A percentile compares a stretch with the other conserved stretches of the same genome.
phyloP scores from a whole-genome alignment of 1,140 invertebrate genomes.

The Muscidifurax raptorellus region DNA sequence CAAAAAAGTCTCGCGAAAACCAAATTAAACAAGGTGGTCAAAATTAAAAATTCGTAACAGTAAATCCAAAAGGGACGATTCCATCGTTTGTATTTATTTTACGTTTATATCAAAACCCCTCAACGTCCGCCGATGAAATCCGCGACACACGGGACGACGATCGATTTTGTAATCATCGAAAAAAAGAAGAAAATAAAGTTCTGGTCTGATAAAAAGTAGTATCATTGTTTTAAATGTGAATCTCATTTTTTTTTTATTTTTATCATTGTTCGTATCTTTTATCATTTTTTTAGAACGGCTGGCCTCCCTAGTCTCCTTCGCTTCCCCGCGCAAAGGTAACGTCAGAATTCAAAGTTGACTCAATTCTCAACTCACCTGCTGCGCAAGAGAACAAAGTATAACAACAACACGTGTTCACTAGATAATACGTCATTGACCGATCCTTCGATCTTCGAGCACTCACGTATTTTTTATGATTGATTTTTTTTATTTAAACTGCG shows the following conservation, averaged over 20 bases:
- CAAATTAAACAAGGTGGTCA: conserved; percentile 22
- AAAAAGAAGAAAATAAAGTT: conserved; percentile 39
- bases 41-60: conserved; percentile 27
- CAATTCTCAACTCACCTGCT: conserved; percentile 76
- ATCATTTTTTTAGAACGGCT: conserved; percentile 67
- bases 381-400: conserved; percentile 72
- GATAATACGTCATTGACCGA: conserved; percentile 65
- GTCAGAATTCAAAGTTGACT: conserved; percentile 73
- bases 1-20: conserved; percentile 43
- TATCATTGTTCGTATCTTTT: conserved; percentile 34
- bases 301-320: conserved; percentile 73
- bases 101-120: not conserved
- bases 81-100: conserved; percentile 1
- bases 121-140: not conserved
- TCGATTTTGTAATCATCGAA: conserved; percentile 30
- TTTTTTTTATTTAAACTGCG: conserved; percentile 45
- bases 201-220: conserved; percentile 28
- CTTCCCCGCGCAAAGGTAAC: conserved; percentile 75
- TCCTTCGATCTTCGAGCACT: conserved; percentile 72
- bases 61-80: conserved; percentile 16
- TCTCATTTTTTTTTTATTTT: conserved; percentile 47
- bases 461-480: conserved; percentile 60
- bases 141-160: conserved; percentile 45
- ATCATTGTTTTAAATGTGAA: conserved; percentile 9
- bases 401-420: conserved; percentile 67